Conservation (phyloP, 2,888 invertebrate species). For the Sympetrum striolatum region DNA sequence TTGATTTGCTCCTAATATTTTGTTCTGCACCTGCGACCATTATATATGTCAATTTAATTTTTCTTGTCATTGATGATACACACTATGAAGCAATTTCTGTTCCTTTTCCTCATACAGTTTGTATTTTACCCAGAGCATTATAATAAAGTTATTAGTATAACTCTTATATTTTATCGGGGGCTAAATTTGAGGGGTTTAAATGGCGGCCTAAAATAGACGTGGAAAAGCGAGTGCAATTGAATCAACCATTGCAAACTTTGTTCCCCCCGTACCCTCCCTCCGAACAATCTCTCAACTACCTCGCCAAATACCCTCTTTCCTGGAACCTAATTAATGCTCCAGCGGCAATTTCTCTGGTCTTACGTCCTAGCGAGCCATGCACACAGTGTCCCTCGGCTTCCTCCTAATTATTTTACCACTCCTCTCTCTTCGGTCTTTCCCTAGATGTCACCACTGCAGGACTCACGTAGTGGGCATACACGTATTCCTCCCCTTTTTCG, state of each 20-base stretch:
- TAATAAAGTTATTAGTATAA: no score
- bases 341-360: neutral
- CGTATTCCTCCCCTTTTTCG: neutral
- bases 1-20: no score
- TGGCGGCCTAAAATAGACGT: neutral
- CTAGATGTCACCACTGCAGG: neutral
- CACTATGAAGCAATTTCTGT: no score
- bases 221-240: neutral
- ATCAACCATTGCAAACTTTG: neutral
- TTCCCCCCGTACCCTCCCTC: neutral
- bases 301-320: neutral
- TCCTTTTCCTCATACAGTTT: no score
- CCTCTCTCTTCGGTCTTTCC: neutral
- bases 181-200: neutral
- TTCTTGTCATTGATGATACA: no score
- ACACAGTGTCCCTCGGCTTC: neutral
- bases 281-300: neutral
- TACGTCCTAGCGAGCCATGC: neutral
- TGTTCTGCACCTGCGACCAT: no score
- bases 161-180: neutral
- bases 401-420: neutral
- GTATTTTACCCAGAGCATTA: no score
- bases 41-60: no score
- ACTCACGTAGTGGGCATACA: neutral
- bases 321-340: neutral